Base-by-base conservation (phyloP, 2,797 vertebrate species). In the Rhadinocentrus ornatus region DNA sequence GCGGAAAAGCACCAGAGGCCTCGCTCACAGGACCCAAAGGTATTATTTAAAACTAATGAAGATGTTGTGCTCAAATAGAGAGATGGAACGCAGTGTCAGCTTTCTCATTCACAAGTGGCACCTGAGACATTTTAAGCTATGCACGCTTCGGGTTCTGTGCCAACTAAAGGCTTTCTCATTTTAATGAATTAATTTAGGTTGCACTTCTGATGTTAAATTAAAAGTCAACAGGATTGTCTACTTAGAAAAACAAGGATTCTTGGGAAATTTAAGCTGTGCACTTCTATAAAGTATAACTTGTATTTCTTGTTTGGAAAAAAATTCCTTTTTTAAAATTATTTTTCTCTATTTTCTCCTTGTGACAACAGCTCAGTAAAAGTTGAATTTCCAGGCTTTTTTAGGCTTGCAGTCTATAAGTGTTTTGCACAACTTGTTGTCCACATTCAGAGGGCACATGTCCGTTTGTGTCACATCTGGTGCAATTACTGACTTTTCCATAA, bases 21-120 rank as follows among this genome's bases (percentile, higher is more conserved):
- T 96, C 96, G 0, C 97, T 99, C 73, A 98, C 97, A 55, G 97
- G 97, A 85, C 98, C 98, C 73, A 99, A 99, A 99, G 98, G 98
- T 99, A 95, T 53, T 37, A 10, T 82, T 83, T 66, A 0, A 37
- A 59, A 58, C 75, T 78, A 75, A 84, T 86, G 78, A 81, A 71
- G 85, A 71, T 64, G 83, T 80, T 54, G 32, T n/a, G 56, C 32
- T 69, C 18, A 66, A 80, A 72, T 57, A 44, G 63, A 67, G 71
- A 69, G 85, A 70, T 10, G 79, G 80, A 41, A 60, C 68, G 2
- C 31, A 1, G 13, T 66, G 73, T 86, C 78, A 73, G 69, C 61
- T 77, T 82, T 63, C 62, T 69, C 65, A 62, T 61, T 75, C 73
- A 62, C 59, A 55, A 79, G 57, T 62, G 70, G 56, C 69, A 56